These are phyloP conservation scores for Oxyura jamaicensis DNA, from an alignment of 2,113 vertebrate species.

Conservation along the genomic window DNA sequence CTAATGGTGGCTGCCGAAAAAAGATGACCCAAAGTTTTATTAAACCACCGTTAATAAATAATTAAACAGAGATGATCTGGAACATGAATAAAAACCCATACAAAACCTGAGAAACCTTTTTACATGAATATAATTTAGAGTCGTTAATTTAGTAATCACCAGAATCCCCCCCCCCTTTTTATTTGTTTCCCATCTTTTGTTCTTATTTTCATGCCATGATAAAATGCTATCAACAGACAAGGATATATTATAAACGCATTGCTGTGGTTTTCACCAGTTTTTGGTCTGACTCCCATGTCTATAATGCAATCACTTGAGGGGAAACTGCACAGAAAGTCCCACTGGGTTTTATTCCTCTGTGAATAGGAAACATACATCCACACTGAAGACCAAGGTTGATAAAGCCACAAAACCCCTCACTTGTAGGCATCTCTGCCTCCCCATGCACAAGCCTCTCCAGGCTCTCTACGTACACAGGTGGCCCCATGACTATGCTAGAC, in stretches of 20 bases:
- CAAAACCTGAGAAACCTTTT: background rate
- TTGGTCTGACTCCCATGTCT: background rate
- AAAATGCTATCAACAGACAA: background rate
- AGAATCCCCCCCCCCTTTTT: background rate
- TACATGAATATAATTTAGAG: background rate
- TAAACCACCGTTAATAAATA: background rate
- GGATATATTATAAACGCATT: background rate
- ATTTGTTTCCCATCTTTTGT: background rate
- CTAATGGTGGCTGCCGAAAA: background rate
- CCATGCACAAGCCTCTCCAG: background rate
- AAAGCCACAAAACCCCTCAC: background rate
- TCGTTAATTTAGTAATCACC: background rate
- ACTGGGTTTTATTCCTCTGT: background rate
- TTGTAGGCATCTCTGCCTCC: background rate
- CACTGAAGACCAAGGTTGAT: background rate
- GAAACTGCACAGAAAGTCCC: constrained; percentile 9
- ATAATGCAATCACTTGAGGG: background rate
- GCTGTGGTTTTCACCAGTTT: background rate
- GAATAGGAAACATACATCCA: background rate
- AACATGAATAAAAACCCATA: background rate
- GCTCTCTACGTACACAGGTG: background rate
- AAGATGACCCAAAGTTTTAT: background rate
- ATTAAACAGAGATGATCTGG: background rate
- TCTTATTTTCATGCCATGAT: background rate
- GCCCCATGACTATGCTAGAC: accelerated